phyloP scores from a whole-genome alignment of 2,888 invertebrate genomes.

The Pristionchus fissidentatus region DNA sequence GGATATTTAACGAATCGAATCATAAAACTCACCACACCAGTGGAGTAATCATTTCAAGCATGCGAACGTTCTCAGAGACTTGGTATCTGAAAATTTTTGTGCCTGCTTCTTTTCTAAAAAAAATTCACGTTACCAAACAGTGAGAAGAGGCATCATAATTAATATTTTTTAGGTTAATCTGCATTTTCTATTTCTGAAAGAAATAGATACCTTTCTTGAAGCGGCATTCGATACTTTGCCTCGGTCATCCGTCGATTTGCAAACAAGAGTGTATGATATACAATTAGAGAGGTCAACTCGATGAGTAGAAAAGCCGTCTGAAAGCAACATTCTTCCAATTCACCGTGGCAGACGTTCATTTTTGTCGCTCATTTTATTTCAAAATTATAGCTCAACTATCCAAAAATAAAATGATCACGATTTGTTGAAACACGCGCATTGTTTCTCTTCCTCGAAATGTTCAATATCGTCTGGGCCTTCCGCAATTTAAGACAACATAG shows the following conservation, averaged over 20 bases:
- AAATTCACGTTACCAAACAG: no score
- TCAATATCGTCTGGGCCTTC: not conserved
- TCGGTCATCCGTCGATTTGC: not conserved
- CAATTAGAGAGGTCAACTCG: no score
- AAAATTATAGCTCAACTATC: not conserved
- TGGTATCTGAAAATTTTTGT: not conserved
- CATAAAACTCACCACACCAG: not conserved
- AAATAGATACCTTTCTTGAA: no score
- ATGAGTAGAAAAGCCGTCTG: no score
- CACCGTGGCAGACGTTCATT: no score
- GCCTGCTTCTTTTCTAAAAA: not conserved
- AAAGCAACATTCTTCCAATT: no score
- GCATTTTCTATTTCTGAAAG: no score
- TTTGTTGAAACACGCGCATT: no score
- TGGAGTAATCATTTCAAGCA: not conserved
- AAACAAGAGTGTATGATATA: not conserved
- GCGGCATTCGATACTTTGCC: not conserved
- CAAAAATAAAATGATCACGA: not conserved
- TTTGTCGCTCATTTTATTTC: no score
- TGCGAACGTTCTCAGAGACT: constrained; percentile 2
- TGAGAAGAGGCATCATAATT: no score
- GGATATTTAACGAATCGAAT: no score
- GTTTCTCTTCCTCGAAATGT: not conserved
- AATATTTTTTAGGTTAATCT: no score
- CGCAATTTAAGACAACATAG: not conserved